Evolutionary conservation across 2,113 vertebrate species (phyloP), one percentile per base, ranked within the genome.

Genomic region (Hucho hucho): DNA sequence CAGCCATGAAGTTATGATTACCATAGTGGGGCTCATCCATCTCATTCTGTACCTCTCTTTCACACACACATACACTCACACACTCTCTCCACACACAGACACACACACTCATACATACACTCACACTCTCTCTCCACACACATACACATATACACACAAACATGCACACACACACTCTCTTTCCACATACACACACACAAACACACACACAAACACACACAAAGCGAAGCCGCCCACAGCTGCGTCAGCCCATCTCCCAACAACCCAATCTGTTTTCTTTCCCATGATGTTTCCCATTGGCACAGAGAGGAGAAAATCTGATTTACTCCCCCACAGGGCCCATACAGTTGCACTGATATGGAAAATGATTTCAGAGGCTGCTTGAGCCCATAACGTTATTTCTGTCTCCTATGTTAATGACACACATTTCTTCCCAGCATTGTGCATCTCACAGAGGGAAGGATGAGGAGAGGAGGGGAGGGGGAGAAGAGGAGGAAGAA

Each of bases 201-300:
- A 22, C 43, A n/a, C 25, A 56, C 22, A 82, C 77, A 77, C 81
- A 84, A 81, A 84, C 87, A 80, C 82, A 83, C 69, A 86, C 75
- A 88, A 78, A 87, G 25, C 82, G 83, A 83, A 90, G 87, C 87
- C 87, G 86, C 90, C 91, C 84, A 92, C 89, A 89, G 90, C 91
- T 89, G 89, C 76, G 81, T 88, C 86, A 90, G 87, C 82, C 87
- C 86, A 83, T 90, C 87, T 85, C 83, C 82, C 79, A 87, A 92
- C 89, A 91, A 89, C 91, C 88, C 91, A 90, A 90, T 89, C 85
- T 90, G 87, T 88, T 89, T 90, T 85, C 88, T 90, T 91, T 92
- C 89, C 90, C 91, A 93, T 93, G 89, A 92, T 91, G 90, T 90
- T 90, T 91, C 90, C 91, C 91, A 89, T 90, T 92, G 90, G 91